Evolutionary conservation across 2,888 invertebrate species (phyloP).

Genomic region (Lutraria lutraria): DNA sequence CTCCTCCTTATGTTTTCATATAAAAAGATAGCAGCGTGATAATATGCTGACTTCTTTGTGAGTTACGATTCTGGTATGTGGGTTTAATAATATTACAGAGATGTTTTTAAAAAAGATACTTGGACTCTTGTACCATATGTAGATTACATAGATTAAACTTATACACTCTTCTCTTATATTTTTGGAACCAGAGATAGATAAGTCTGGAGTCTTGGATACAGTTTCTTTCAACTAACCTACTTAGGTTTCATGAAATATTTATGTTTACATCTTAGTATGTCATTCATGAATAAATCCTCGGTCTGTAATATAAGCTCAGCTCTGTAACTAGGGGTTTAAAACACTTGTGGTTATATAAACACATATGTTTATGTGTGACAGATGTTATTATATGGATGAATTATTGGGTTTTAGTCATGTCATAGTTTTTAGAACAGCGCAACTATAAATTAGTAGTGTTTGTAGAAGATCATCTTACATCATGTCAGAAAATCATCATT

Average conservation of each 20-base stretch:
- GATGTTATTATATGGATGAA: not conserved
- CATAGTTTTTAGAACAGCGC: not conserved
- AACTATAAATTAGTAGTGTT: not conserved
- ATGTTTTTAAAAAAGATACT: constrained; percentile 4
- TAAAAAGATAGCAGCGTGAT: not conserved
- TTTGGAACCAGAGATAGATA: not conserved
- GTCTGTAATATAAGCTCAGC: not conserved
- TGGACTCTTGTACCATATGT: not conserved
- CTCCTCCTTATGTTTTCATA: constrained; percentile 16
- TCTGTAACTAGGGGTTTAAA: not conserved
- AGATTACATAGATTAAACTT: not conserved
- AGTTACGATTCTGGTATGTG: not conserved
- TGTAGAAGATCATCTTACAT: not conserved
- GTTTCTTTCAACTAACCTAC: not conserved
- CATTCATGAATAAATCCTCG: not conserved
- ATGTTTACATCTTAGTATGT: not conserved
- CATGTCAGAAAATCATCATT: not conserved
- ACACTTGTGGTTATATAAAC: constrained; percentile 1
- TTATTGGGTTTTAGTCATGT: not conserved
- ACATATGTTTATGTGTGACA: not conserved
- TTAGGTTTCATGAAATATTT: not conserved
- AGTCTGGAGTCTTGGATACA: not conserved
- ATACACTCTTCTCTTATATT: not conserved
- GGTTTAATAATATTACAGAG: too few species aligned
- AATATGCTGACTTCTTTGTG: not conserved